Base-by-base conservation (phyloP, 1,140 invertebrate genomes). In the Bombus balteatus region DNA sequence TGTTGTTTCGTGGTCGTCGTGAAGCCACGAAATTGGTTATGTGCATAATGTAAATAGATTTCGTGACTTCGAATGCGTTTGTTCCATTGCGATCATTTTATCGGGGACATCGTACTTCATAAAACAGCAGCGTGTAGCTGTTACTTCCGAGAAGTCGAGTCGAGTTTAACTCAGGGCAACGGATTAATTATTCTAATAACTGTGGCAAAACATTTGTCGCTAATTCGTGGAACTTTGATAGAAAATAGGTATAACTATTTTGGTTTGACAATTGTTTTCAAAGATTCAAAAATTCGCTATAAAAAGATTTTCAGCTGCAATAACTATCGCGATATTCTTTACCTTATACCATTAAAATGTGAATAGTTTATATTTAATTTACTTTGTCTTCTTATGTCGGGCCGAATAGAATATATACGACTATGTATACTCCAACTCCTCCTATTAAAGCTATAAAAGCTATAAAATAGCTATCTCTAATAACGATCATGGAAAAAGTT, bases 51-150 rank as follows among this genome's bases (percentile, higher is more conserved):
- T 74, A 74, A 74, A 74, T 74, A n/a, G n/a, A 28, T 74, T 74
- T 89, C 85, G 88, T 90, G 88, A 89, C 88, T 87, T 47, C 41
- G 78, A 66, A 84, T 72, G 77, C 88, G 86, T 88, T 85, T 89
- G 81, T 85, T 85, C 88, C 77, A 85, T 85, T 85, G 82, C 72
- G 86, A 72, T 88, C 81, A 66, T 88, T 74, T 74, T 77, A 88
- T 89, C 86, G 86, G 65, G 77, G 65, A 85, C 82, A 85, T 78
- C 59, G 76, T 53, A 68, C 71, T 83, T 89, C 81, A 79, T 89
- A 84, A 87, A 88, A 68, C 81, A 39, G 41, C 57, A 28, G 28
- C 34, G 12, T 80, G 80, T 34, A 15, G 13, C 59, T 65, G 13
- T 37, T 37, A 6, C n/a, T 66, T 79, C 76, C 39, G n/a, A 79